Conservation (phyloP, 2,888 invertebrate species). For the Idaea aversata region DNA sequence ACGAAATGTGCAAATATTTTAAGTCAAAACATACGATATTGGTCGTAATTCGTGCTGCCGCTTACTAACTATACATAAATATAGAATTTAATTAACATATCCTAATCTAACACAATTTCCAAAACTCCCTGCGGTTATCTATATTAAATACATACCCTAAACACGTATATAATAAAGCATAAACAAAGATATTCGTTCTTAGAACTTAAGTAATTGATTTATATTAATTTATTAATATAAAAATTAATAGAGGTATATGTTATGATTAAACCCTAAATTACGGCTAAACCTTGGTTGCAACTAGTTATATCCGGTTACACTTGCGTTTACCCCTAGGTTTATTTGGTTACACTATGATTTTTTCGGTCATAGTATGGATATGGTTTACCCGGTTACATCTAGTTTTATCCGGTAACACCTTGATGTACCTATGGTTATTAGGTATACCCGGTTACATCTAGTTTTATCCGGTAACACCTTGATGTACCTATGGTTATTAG, state of each 20-base stretch:
- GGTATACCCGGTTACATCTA: too few relatives aligned
- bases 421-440: not conserved
- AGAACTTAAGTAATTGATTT: not conserved
- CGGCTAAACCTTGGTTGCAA: too few relatives aligned
- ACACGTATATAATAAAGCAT: not conserved
- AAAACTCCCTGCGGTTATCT: slow-evolving; percentile 15
- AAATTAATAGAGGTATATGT: slow-evolving; percentile 11
- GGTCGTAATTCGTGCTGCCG: slow-evolving; percentile 7
- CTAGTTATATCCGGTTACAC: too few relatives aligned
- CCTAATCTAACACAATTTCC: slow-evolving; percentile 13
- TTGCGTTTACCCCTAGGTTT: not conserved
- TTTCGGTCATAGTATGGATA: too few relatives aligned
- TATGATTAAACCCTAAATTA: not conserved
- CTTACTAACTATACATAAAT: not conserved
- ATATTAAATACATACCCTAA: slow-evolving; percentile 7
- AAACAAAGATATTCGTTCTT: not conserved
- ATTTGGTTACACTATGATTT: not conserved
- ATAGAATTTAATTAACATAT: slow-evolving; percentile 3
- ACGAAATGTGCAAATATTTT: not conserved
- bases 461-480: too few relatives aligned
- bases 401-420: not conserved
- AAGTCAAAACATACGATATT: slow-evolving; percentile 5
- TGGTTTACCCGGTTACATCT: not conserved
- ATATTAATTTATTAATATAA: slow-evolving; percentile 3
- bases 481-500: not conserved